Evolutionary conservation across 2,888 invertebrate species (phyloP).

Genomic region (Oeneis ivallda): DNA sequence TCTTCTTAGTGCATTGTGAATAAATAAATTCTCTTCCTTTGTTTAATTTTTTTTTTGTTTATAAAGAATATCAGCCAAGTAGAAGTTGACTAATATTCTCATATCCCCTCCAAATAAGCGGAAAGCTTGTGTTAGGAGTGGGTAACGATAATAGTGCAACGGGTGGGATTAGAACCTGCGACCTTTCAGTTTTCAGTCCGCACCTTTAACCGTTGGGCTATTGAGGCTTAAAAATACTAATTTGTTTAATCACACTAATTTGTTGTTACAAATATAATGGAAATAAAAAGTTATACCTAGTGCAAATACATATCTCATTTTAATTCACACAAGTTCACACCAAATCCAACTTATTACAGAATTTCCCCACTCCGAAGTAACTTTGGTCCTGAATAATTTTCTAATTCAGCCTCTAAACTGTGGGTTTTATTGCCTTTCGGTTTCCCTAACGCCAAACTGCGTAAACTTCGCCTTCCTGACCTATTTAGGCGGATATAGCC

Average conservation of each 20-base stretch:
- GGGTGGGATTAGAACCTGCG: too few relatives aligned
- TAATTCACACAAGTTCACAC: slow-evolving; percentile 30
- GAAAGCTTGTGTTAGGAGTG: too few relatives aligned
- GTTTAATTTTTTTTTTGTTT: too few relatives aligned
- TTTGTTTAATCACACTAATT: not conserved
- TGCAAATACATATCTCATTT: slow-evolving; percentile 27
- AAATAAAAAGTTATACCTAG: not conserved
- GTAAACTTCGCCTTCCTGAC: slow-evolving; percentile 81
- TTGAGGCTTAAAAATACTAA: too few relatives aligned
- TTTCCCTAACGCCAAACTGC: slow-evolving; percentile 69
- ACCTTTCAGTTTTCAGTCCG: too few relatives aligned
- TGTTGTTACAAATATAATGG: not conserved
- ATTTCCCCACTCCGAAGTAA: slow-evolving; percentile 39
- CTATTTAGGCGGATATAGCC: slow-evolving; percentile 74
- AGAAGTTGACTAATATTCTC: too few relatives aligned
- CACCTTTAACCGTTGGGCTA: too few relatives aligned
- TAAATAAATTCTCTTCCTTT: not conserved
- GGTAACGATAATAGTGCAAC: too few relatives aligned
- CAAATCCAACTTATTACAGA: slow-evolving; percentile 39
- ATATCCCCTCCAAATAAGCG: too few relatives aligned
- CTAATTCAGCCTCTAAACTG: slow-evolving; percentile 63
- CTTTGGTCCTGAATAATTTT: slow-evolving; percentile 63
- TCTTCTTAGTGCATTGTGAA: not conserved
- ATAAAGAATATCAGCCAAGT: too few relatives aligned
- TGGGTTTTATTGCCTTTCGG: slow-evolving; percentile 72